Base-by-base conservation (phyloP, 1,140 invertebrate genomes). In the Aphis craccivora region DNA sequence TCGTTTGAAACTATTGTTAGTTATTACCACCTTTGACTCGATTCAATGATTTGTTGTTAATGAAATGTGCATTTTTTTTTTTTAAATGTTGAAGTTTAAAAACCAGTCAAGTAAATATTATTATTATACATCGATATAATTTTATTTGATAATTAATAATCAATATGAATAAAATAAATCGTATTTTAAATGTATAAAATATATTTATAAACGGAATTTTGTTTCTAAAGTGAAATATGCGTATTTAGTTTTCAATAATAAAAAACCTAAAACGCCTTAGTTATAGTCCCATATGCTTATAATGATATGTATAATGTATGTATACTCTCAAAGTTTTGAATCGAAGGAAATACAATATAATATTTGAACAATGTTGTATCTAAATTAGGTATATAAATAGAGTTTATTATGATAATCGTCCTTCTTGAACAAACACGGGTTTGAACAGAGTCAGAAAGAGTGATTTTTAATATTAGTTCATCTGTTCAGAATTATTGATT, bases 1-100 rank as follows among this genome's bases (percentile, higher is more conserved):
- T 89, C 86, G 86, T 88, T 88, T 51, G 45, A 51, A 88, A 45
- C 30, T 35, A 88, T 88, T 88, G 86, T 88, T 37, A 76, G 48
- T 89, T 35, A n/a, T 37, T 43, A 43, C 43, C 25, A 30, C 86
- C 45, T 48, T 35, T 20, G 43, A 14, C 20, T 87, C 25, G 83
- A 84, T 86, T 45, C 25, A 45, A 86, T 86, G 40, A 84, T 84
- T 84, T 40, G 23, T 83, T 23, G 6, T 83, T 23, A 23, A 83
- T 23, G 76, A 40, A 40, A 40, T 35, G 9, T 37, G 20, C 20
- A 23, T 76, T 76, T 30, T 67, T 67, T 76, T 11, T 45, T 45
- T 8, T 45, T 45, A 45, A 11, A 11, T 45, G 11, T 51, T 51
- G 14, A 51, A 51, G 48, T 51, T 51, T 14, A 18, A 51, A 51